Evolutionary conservation across 2,888 invertebrate genomes (phyloP).

Genomic region (Cancer borealis): DNA sequence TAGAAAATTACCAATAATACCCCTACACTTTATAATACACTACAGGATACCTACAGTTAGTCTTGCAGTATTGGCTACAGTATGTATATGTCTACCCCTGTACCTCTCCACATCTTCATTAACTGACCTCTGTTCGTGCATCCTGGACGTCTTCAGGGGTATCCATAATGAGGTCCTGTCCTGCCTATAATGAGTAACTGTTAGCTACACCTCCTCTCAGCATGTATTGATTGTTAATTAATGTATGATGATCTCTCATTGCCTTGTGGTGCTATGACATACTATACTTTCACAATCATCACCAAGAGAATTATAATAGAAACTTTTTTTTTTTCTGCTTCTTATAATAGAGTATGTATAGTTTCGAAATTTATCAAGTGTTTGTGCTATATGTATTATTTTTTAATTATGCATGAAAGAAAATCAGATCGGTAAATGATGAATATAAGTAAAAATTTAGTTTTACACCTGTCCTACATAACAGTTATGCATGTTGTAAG

Average conservation of each 20-base stretch:
- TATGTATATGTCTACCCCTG: not conserved
- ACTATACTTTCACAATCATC: not conserved
- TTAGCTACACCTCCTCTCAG: not conserved
- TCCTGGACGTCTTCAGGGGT: slow-evolving; percentile 47
- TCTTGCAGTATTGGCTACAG: not conserved
- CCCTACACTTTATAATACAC: too few relatives aligned
- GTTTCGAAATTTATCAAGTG: not conserved
- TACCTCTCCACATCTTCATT: not conserved
- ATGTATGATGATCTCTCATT: not conserved
- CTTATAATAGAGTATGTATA: not conserved
- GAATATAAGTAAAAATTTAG: not conserved
- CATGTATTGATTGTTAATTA: not conserved
- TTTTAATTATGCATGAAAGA: not conserved
- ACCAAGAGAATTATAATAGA: not conserved
- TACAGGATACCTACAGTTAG: not conserved
- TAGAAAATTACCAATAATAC: not conserved
- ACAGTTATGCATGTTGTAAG: not conserved
- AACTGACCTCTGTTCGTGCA: slow-evolving; percentile 55
- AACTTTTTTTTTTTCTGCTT: not conserved
- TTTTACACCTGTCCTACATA: not conserved
- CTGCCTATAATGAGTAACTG: not conserved
- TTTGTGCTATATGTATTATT: not conserved
- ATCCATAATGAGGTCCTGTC: slow-evolving; percentile 46
- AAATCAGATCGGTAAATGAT: not conserved
- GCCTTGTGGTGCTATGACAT: not conserved